Conservation (phyloP, 2,113 vertebrate genomes). For the Oncorhynchus masou region DNA sequence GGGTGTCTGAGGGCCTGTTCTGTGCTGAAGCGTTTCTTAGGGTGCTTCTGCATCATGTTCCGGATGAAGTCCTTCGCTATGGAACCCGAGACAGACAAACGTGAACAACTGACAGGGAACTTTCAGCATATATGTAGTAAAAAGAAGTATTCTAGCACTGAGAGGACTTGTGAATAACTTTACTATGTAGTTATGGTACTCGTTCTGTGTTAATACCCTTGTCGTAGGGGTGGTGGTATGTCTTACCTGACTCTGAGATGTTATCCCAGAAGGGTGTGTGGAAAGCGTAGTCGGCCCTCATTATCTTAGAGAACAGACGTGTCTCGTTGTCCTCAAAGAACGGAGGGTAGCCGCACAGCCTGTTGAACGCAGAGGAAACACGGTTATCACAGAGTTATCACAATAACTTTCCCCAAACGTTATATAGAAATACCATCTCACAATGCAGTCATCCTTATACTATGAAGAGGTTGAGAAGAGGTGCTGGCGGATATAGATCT, state of each 20-base stretch:
- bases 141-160: background rate
- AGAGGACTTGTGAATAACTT: background rate
- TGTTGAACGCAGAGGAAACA: slow-evolving; percentile 47
- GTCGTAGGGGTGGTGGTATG: background rate
- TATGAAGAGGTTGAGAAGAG: background rate
- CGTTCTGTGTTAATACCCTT: background rate
- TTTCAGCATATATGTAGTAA: background rate
- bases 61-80: slow-evolving; percentile 91
- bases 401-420: background rate
- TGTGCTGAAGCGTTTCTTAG: slow-evolving; percentile 79
- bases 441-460: background rate
- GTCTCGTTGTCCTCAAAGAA: slow-evolving; percentile 93
- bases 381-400: background rate
- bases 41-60: slow-evolving; percentile 87
- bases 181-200: background rate
- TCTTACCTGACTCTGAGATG: slow-evolving; percentile 89
- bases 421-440: background rate
- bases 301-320: slow-evolving; percentile 90
- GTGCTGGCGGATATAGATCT: background rate
- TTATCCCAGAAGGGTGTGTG: slow-evolving; percentile 94
- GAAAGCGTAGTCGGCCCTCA: slow-evolving; percentile 88
- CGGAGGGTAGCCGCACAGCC: slow-evolving; percentile 92
- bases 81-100: slow-evolving; percentile 19
- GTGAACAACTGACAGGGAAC: background rate
- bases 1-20: slow-evolving; percentile 86